A percentile compares a stretch with the other conserved stretches of the same genome.
phyloP scores from a whole-genome alignment of 2,797 vertebrate genomes.

The Okamejei kenojei region DNA sequence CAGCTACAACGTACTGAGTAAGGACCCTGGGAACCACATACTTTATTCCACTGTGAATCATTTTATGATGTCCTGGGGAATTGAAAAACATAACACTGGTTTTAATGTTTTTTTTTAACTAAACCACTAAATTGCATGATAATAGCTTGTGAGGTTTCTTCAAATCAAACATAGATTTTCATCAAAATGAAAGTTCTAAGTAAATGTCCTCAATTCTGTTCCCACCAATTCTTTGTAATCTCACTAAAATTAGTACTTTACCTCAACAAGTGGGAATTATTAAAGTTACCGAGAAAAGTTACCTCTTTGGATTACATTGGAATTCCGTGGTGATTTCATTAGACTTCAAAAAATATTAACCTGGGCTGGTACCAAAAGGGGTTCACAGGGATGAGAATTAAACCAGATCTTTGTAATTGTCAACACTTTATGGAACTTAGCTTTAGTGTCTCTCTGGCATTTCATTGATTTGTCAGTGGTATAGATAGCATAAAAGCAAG shows the following conservation, averaged over 20 bases:
- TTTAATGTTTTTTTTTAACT: neutral
- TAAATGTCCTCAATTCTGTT: neutral
- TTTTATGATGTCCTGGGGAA: neutral
- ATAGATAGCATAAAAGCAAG: neutral
- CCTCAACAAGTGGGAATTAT: neutral
- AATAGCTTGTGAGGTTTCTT: neutral
- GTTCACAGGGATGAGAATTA: neutral
- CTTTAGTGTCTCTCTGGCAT: neutral
- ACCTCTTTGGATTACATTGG: neutral
- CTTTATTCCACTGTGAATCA: neutral
- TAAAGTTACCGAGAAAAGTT: neutral
- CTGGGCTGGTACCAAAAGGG: neutral
- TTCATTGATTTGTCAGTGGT: neutral
- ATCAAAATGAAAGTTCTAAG: neutral
- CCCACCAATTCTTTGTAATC: neutral
- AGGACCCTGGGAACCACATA: neutral
- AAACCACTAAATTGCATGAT: neutral
- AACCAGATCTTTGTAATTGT: neutral
- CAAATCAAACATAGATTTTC: neutral
- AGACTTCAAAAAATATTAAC: neutral
- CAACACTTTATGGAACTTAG: neutral
- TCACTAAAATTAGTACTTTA: neutral
- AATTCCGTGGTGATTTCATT: neutral
- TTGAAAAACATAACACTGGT: neutral
- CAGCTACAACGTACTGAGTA: too few species aligned